These are phyloP conservation scores for Campoletis raptor DNA, from an alignment of 2,888 invertebrate genomes.

Conservation along the genomic window DNA sequence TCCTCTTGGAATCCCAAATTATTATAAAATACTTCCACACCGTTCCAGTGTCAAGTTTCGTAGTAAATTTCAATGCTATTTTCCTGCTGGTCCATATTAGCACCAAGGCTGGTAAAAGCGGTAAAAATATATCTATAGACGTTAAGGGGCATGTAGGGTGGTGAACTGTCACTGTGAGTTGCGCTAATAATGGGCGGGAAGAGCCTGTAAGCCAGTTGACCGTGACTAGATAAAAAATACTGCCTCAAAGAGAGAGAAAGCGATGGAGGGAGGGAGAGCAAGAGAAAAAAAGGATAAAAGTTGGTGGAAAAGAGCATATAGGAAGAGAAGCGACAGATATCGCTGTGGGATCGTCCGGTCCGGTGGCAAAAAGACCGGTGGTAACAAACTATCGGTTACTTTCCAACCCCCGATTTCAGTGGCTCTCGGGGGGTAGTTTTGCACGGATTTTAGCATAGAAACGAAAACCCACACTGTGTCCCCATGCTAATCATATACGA, in stretches of 20 bases:
- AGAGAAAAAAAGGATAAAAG: slow-evolving; percentile 18
- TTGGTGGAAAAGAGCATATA: slow-evolving; percentile 37
- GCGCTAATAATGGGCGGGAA: slow-evolving; percentile 85
- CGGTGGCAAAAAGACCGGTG: slow-evolving; percentile 43
- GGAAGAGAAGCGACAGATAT: slow-evolving; percentile 49
- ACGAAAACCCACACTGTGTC: slow-evolving; percentile 66
- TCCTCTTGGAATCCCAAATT: not conserved
- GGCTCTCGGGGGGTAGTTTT: slow-evolving; percentile 30
- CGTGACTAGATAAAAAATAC: slow-evolving; percentile 85
- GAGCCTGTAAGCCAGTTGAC: slow-evolving; percentile 84
- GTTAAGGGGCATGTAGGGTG: slow-evolving; percentile 41
- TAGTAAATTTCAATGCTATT: not conserved
- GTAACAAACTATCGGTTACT: slow-evolving; percentile 72
- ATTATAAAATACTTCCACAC: not conserved
- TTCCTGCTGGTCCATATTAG: slow-evolving; percentile 1
- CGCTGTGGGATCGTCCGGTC: slow-evolving; percentile 73
- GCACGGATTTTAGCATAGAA: slow-evolving; percentile 48
- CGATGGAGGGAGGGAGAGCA: slow-evolving; percentile 65
- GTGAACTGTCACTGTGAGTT: slow-evolving; percentile 71
- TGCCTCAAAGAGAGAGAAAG: slow-evolving; percentile 78
- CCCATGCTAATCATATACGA: slow-evolving; percentile 82
- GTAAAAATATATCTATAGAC: slow-evolving; percentile 15
- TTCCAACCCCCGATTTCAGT: slow-evolving; percentile 24
- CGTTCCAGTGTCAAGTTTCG: not conserved
- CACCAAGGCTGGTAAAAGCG: not conserved